Conservation (phyloP, 2,888 invertebrate species). For the Parnassius apollo region DNA sequence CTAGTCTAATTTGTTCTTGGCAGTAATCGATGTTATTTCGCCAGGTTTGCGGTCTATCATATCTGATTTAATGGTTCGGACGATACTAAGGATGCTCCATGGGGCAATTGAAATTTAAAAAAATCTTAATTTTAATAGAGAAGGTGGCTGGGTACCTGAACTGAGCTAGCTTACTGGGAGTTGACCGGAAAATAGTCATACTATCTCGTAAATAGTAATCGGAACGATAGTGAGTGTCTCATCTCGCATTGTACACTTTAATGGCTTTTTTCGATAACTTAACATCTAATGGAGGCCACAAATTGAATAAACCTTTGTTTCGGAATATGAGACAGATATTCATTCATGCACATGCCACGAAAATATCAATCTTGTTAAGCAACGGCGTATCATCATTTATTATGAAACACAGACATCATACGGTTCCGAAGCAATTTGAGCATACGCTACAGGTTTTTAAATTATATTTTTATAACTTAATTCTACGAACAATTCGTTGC, state of each 20-base stretch:
- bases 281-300: conserved; percentile 55
- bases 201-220: too few species aligned
- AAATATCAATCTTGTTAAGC: conserved; percentile 67
- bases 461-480: conserved; percentile 10
- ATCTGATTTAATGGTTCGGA: too few species aligned
- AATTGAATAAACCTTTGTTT: conserved; percentile 71
- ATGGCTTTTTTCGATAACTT: conserved; percentile 49
- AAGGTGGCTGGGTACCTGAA: too few species aligned
- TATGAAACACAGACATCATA: conserved; percentile 48
- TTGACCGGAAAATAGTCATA: too few species aligned
- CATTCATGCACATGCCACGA: conserved; percentile 56
- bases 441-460: conserved; percentile 7
- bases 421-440: conserved; percentile 36
- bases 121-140: too few species aligned
- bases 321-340: conserved; percentile 49
- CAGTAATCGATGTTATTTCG: too few species aligned
- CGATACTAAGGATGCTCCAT: too few species aligned
- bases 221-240: neutral
- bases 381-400: conserved; percentile 62
- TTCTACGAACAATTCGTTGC: conserved; percentile 4
- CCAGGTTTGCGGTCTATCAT: too few species aligned
- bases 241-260: conserved; percentile 15
- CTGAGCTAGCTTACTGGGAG: too few species aligned
- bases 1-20: too few species aligned
- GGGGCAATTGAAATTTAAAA: too few species aligned